Evolutionary conservation across 2,113 vertebrate species (phyloP).

Genomic region (Nanger granti): DNA sequence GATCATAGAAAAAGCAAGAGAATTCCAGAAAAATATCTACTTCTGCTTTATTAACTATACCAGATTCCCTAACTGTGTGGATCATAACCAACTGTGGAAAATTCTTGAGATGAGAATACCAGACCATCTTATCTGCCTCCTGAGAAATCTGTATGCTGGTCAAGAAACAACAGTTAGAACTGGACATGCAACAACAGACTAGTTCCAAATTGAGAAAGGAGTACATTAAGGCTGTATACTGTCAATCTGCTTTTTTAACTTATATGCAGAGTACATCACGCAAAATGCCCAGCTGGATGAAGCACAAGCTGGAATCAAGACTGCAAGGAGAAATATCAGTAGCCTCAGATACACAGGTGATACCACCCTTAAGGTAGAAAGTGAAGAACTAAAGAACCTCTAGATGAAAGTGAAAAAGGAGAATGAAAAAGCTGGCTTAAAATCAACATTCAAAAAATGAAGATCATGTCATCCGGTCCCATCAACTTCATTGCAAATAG

Average conservation of each 20-base stretch:
- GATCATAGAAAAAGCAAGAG: neutral
- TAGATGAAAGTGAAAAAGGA: neutral
- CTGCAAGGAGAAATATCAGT: neutral
- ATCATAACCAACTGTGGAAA: neutral
- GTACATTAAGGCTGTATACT: neutral
- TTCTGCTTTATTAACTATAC: neutral
- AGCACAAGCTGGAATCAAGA: neutral
- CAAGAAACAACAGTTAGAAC: neutral
- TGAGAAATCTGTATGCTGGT: neutral
- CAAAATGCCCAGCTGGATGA: neutral
- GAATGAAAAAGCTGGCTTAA: neutral
- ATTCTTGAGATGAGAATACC: neutral
- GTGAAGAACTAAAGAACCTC: neutral
- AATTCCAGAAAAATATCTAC: neutral
- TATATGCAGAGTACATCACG: neutral
- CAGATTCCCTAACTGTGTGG: no score
- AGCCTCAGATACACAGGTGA: neutral
- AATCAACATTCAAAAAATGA: neutral
- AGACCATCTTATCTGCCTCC: neutral
- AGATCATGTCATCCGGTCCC: neutral
- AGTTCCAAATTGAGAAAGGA: neutral
- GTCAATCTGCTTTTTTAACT: neutral
- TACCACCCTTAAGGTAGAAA: neutral
- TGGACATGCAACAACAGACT: neutral
- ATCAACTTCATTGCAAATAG: neutral